Evolutionary conservation across 2,888 invertebrate species (phyloP).

Genomic region (Empis stercorea): DNA sequence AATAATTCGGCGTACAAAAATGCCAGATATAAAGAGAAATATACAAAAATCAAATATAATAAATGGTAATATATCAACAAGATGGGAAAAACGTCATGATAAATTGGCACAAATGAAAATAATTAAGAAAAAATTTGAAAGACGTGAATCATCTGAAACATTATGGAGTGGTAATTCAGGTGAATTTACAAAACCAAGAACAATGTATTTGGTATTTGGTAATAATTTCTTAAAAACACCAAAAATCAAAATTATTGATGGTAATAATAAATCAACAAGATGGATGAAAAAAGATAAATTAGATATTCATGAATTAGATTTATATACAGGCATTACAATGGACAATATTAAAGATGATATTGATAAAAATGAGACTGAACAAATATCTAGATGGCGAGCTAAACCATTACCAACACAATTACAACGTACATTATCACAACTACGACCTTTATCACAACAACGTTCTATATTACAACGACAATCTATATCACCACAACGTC

Average conservation of each 20-base stretch:
- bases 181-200: background rate
- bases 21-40: too few species aligned
- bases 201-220: background rate
- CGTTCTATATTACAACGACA: too few species aligned
- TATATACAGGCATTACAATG: background rate
- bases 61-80: background rate
- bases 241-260: background rate
- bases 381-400: background rate
- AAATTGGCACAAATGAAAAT: too few species aligned
- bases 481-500: too few species aligned
- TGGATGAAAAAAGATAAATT: background rate
- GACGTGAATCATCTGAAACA: background rate
- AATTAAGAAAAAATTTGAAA: too few species aligned
- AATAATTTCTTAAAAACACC: constrained; percentile 1
- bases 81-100: background rate
- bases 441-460: too few species aligned
- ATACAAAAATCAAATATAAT: too few species aligned
- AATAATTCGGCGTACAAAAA: too few species aligned
- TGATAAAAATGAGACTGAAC: background rate
- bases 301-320: background rate
- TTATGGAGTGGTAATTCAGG: background rate
- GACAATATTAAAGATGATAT: background rate
- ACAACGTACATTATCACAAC: too few species aligned
- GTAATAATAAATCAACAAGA: background rate
- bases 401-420: too few species aligned